Evolutionary conservation across 2,113 vertebrate genomes (phyloP), one percentile per base, ranked within the genome.

Genomic region (Alces alces): DNA sequence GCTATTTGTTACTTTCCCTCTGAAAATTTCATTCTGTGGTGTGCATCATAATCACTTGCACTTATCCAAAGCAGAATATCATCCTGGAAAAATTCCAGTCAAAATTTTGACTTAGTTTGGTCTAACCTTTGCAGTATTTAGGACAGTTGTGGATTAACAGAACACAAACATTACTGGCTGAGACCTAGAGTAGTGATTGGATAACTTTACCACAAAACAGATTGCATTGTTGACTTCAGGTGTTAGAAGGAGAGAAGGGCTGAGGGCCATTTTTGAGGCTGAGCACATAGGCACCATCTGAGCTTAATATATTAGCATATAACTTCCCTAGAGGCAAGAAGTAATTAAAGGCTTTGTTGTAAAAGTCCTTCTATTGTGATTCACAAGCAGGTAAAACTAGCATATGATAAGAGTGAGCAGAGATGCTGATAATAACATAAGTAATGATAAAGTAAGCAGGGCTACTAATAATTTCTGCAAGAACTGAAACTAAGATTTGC

Each of bases 271-370:
- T 97, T 96, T 83, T 95, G 87, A 97, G 28, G 27, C 90, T 97
- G 76, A 96, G 83, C 64, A 94, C 94, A 96, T 17, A 90, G 21
- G 23, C 54, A 90, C 33, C 23, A 89, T 93, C 14, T 97, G 43
- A 84, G 39, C 80, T 96, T 96, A 95, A 50, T 95, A 96, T 93
- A 84, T 96, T 86, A 76, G 95, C 50, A 90, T 90, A 54, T 86
- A 96, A 91, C 76, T 89, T 97, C 82, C 57, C 80, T 76, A 12
- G 70, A 89, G 91, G 93, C 85, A 96, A 90, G 60, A 96, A 94
- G 60, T 94, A 96, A 98, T 97, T 98, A 96, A 97, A 94, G 94
- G 28, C 10, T 96, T 97, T 92, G 73, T 79, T 36, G 55, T 88
- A 58, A 93, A 97, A 93, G 52, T 88, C 55, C 23, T 86, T 96